Conservation (phyloP, 2,797 vertebrate species). For the Cryptoprocta ferox region DNA sequence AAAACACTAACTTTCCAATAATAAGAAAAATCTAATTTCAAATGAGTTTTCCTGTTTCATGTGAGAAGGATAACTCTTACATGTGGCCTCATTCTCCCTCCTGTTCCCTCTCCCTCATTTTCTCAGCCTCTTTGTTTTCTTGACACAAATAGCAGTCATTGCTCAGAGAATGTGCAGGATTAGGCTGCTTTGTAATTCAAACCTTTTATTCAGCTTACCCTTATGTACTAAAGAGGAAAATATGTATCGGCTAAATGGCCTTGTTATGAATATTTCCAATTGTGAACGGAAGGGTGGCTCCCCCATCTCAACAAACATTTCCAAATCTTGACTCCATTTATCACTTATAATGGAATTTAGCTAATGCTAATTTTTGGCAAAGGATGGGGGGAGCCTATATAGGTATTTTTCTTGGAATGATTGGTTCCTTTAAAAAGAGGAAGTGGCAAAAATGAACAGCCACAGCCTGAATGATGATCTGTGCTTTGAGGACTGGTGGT, state of each 20-base stretch:
- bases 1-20: conserved; percentile 77
- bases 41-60: conserved; percentile 67
- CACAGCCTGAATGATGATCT: not conserved
- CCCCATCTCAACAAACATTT: not conserved
- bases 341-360: conserved; percentile 54
- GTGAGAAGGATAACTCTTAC: conserved; percentile 67
- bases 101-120: conserved; percentile 56
- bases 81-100: conserved; percentile 58
- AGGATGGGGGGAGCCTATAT: not conserved
- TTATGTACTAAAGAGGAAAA: conserved; percentile 87
- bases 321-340: conserved; percentile 47
- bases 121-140: conserved; percentile 87
- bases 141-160: conserved; percentile 89
- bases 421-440: conserved; percentile 25
- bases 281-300: conserved; percentile 43
- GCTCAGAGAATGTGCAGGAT: conserved; percentile 85
- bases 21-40: conserved; percentile 82
- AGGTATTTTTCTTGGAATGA: conserved; percentile 11
- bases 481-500: not conserved
- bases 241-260: conserved; percentile 85
- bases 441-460: not conserved
- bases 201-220: conserved; percentile 88
- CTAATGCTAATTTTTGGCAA: conserved; percentile 65
- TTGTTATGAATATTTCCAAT: conserved; percentile 75
- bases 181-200: conserved; percentile 89